Conservation (phyloP, 2,113 vertebrate species). For the Entelurus aequoreus region DNA sequence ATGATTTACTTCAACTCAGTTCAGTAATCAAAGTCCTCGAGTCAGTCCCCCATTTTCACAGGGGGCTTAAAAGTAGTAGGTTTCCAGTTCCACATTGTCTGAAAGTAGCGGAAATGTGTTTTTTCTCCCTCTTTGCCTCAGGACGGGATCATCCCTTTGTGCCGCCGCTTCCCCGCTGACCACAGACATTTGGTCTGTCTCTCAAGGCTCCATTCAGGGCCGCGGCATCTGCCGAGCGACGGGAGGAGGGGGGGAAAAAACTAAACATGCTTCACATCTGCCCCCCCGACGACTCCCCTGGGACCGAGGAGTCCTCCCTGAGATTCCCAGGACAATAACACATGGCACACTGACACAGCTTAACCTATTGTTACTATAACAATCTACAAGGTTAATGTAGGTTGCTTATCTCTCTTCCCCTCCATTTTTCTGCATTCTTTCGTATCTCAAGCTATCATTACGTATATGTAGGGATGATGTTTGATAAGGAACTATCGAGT, state of each 20-base stretch:
- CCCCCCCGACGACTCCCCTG: conserved; percentile 21
- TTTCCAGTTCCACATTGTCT: conserved; percentile 27
- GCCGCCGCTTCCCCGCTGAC: conserved; percentile 29
- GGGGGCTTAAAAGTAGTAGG: conserved; percentile 18
- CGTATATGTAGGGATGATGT: too few species aligned
- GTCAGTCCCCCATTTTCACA: background rate
- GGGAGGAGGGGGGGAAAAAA: conserved; percentile 7
- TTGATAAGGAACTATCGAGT: too few species aligned
- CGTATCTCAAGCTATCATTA: too few species aligned
- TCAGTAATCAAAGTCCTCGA: background rate
- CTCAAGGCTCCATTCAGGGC: conserved; percentile 42
- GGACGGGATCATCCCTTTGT: conserved; percentile 45
- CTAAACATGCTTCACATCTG: conserved; percentile 54
- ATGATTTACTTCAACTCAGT: too few species aligned
- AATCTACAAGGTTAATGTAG: too few species aligned
- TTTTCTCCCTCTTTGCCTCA: conserved; percentile 32
- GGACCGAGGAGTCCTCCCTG: conserved; percentile 23
- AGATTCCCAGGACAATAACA: conserved; percentile 36
- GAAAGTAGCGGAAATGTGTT: conserved; percentile 37
- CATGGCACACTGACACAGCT: too few species aligned
- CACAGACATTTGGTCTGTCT: conserved; percentile 60
- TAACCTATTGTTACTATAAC: too few species aligned
- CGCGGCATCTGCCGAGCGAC: conserved; percentile 25
- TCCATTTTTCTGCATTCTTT: too few species aligned
- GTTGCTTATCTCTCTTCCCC: too few species aligned